Evolutionary conservation across 2,888 invertebrate genomes (phyloP).

Genomic region (Trilocha varians): DNA sequence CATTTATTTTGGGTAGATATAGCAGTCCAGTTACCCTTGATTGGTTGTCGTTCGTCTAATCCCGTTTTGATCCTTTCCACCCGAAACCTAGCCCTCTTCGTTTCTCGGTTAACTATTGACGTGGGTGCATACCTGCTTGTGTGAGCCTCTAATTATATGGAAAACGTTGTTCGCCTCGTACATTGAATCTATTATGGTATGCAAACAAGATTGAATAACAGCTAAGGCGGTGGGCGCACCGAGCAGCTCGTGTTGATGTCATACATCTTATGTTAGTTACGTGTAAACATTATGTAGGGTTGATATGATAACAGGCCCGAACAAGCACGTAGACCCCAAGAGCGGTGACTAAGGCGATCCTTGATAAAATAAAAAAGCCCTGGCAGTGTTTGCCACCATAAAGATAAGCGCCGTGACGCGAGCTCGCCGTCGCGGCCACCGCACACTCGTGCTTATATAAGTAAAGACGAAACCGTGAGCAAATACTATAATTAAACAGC

Average conservation of each 20-base stretch:
- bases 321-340: conserved; percentile 37
- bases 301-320: conserved; percentile 44
- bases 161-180: conserved; percentile 3
- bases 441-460: conserved; percentile 42
- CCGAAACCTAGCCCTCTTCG: conserved; percentile 72
- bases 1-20: conserved; percentile 73
- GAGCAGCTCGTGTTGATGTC: conserved; percentile 22
- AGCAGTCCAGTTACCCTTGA: conserved; percentile 77
- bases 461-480: conserved; percentile 32
- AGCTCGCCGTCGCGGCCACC: conserved; percentile 47
- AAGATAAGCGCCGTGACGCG: conserved; percentile 55
- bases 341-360: conserved; percentile 51
- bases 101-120: conserved; percentile 67
- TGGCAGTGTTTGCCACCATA: conserved; percentile 56
- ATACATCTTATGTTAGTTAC: conserved; percentile 35
- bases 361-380: conserved; percentile 58
- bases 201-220: not conserved
- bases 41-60: conserved; percentile 81
- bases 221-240: conserved; percentile 1
- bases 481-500: conserved; percentile 60
- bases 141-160: conserved; percentile 16
- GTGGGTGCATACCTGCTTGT: conserved; percentile 59
- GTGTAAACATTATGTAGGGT: conserved; percentile 52
- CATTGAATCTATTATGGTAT: not conserved
- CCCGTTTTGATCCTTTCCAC: conserved; percentile 79